phyloP scores from a whole-genome alignment of 1,140 invertebrate genomes.

The Diorhabda sublineata region DNA sequence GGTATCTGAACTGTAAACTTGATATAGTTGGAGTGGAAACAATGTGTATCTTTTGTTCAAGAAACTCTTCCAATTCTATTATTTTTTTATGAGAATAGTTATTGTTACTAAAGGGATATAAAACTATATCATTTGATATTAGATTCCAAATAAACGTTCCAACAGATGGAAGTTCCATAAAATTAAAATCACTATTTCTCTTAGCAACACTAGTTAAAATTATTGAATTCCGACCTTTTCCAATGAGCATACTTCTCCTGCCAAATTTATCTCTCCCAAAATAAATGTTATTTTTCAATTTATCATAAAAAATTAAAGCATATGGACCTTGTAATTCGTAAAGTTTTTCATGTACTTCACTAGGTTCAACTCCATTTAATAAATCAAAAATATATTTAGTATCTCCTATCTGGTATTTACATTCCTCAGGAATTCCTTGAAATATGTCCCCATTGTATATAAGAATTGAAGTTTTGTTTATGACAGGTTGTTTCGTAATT shows the following conservation, averaged over 20 bases:
- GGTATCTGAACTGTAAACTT: constrained; percentile 25
- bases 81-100: constrained; percentile 44
- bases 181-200: constrained; percentile 50
- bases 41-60: constrained; percentile 43
- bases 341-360: constrained; percentile 51
- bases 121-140: constrained; percentile 43
- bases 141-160: constrained; percentile 66
- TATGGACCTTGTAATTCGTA: constrained; percentile 72
- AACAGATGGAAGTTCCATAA: constrained; percentile 69
- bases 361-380: constrained; percentile 38
- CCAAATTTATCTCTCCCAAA: constrained; percentile 85
- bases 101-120: constrained; percentile 47
- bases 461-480: constrained; percentile 56
- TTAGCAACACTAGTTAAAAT: constrained; percentile 59
- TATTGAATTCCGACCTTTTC: constrained; percentile 49
- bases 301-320: constrained; percentile 76
- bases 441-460: constrained; percentile 84
- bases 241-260: constrained; percentile 74
- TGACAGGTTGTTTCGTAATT: constrained; percentile 57
- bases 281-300: constrained; percentile 59
- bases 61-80: constrained; percentile 42
- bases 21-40: constrained; percentile 20
- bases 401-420: constrained; percentile 39
- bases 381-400: constrained; percentile 46
- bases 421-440: constrained; percentile 45